phyloP scores from a whole-genome alignment of 2,797 vertebrate genomes.

The Smutsia gigantea region DNA sequence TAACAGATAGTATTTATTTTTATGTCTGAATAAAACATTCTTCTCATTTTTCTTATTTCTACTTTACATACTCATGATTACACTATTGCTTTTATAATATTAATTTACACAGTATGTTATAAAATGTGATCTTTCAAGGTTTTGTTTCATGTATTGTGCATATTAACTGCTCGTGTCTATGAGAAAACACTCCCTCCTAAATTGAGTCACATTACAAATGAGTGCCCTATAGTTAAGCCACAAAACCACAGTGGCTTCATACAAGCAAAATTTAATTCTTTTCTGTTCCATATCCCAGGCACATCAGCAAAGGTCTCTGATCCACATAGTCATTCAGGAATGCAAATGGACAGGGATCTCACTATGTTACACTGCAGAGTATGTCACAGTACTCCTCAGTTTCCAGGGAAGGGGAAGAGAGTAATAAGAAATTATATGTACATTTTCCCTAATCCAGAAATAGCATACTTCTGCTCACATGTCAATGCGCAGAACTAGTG shows the following conservation, averaged over 20 bases:
- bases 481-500: neutral
- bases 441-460: neutral
- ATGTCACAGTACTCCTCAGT: neutral
- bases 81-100: conserved; percentile 34
- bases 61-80: neutral
- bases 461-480: neutral
- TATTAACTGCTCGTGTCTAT: neutral
- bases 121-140: conserved; percentile 48
- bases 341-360: neutral
- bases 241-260: too few relatives aligned
- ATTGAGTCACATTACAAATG: conserved; percentile 22
- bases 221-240: neutral
- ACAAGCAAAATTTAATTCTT: neutral
- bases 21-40: conserved; percentile 2
- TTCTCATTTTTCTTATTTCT: conserved; percentile 37
- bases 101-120: neutral
- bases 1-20: conserved; percentile 40
- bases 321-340: neutral
- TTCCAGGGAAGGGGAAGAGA: neutral
- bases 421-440: neutral
- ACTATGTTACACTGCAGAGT: neutral
- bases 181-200: neutral
- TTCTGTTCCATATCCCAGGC: neutral
- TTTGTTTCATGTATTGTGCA: neutral
- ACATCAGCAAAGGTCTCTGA: neutral